Percentiles rank a stretch among this genome's conserved stretches.
These are phyloP conservation scores for Galerucella nymphaeae DNA, from an alignment of 2,888 invertebrate genomes.

Conservation along the genomic window DNA sequence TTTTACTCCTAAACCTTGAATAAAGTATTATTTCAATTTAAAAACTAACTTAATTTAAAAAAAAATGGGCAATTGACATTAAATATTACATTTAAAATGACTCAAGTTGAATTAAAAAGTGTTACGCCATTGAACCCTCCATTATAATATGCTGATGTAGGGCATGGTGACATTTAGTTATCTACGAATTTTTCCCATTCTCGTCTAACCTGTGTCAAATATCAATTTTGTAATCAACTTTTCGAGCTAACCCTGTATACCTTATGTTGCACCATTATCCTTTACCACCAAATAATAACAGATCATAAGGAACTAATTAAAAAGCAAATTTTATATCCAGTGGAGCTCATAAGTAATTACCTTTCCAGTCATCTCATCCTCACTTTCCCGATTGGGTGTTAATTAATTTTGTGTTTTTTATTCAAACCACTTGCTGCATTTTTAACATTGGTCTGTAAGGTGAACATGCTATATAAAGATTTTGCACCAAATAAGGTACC, in stretches of 20 bases:
- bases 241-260: not conserved
- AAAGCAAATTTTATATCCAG: not conserved
- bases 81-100: no score
- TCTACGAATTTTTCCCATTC: no score
- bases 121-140: no score
- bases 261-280: not conserved
- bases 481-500: not conserved
- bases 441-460: conserved; percentile 1
- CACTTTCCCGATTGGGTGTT: conserved; percentile 1
- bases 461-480: not conserved
- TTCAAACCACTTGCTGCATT: not conserved
- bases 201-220: no score
- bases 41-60: no score
- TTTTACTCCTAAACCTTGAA: no score
- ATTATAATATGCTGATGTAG: no score
- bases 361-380: not conserved
- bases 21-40: no score
- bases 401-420: not conserved
- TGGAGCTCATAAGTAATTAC: not conserved
- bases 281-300: not conserved
- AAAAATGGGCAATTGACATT: no score
- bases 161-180: no score
- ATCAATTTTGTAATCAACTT: no score
- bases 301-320: conserved; percentile 2
- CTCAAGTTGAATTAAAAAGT: no score